Evolutionary conservation across 2,888 invertebrate species (phyloP).

Genomic region (Eremobia ochroleuca): DNA sequence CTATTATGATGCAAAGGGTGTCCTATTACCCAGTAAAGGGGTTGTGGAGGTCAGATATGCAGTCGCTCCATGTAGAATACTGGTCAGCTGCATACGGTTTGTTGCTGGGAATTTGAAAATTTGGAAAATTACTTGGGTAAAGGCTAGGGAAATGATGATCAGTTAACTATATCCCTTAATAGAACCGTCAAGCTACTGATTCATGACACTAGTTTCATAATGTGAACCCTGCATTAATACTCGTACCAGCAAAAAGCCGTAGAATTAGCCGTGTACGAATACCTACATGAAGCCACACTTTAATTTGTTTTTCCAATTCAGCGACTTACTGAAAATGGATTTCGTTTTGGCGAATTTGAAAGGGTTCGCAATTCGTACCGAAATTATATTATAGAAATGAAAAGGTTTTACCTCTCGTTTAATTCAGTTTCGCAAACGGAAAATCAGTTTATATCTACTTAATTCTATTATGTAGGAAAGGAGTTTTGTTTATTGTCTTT

Average conservation of each 20-base stretch:
- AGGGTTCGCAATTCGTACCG: conserved; percentile 41
- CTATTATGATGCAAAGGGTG: too few relatives aligned
- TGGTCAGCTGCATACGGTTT: background rate
- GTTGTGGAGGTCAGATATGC: too few relatives aligned
- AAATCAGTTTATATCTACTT: conserved; percentile 51
- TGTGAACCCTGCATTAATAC: background rate
- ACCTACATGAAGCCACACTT: conserved; percentile 36
- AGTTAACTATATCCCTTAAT: background rate
- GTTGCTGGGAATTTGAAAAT: too few relatives aligned
- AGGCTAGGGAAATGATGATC: background rate
- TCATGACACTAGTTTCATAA: too few relatives aligned
- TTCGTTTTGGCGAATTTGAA: conserved; percentile 30
- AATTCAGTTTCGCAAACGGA: conserved; percentile 41
- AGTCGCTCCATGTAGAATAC: background rate
- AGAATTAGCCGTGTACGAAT: conserved; percentile 14
- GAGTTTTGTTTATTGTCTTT: conserved; percentile 33
- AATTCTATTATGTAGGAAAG: conserved; percentile 37
- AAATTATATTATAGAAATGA: conserved; percentile 50
- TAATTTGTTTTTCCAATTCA: conserved; percentile 53
- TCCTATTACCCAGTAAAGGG: too few relatives aligned
- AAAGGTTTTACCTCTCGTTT: conserved; percentile 47
- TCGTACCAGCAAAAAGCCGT: background rate
- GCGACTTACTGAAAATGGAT: conserved; percentile 29
- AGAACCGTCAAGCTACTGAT: background rate
- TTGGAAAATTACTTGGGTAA: background rate